phyloP scores from a whole-genome alignment of 1,140 invertebrate species.

The Pteromalus puparum region DNA sequence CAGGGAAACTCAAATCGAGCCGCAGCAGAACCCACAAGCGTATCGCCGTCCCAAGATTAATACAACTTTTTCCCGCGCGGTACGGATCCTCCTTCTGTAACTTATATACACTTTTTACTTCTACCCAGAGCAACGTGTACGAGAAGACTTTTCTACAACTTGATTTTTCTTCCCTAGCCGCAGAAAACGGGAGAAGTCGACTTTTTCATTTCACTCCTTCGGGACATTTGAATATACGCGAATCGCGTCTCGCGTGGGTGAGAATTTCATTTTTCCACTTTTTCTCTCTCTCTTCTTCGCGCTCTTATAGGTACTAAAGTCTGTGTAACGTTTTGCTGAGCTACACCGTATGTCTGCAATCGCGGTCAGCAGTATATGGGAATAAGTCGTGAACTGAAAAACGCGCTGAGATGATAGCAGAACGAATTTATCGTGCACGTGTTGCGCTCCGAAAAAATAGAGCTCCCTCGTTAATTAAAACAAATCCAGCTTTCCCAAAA shows the following conservation, averaged over 20 bases:
- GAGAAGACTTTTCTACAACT: slow-evolving; percentile 11
- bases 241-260: too few relatives aligned
- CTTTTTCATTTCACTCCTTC: slow-evolving; percentile 1
- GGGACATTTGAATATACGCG: not conserved
- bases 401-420: too few relatives aligned
- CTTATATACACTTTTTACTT: slow-evolving; percentile 12
- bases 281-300: too few relatives aligned
- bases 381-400: too few relatives aligned
- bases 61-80: slow-evolving; percentile 6
- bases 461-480: too few relatives aligned
- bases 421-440: too few relatives aligned
- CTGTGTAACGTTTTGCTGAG: too few relatives aligned
- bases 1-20: slow-evolving; percentile 16
- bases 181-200: not conserved
- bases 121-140: not conserved
- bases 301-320: too few relatives aligned
- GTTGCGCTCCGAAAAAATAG: too few relatives aligned
- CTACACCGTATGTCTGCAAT: too few relatives aligned
- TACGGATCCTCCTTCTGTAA: not conserved
- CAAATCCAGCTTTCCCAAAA: too few relatives aligned
- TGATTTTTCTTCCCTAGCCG: not conserved
- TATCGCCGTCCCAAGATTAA: slow-evolving; percentile 25
- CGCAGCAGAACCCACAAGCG: not conserved
- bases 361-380: too few relatives aligned
- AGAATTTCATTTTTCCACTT: not conserved